These are phyloP conservation scores for Drosophila bipectinata DNA, from an alignment of 1,140 invertebrate species.

Conservation along the genomic window DNA sequence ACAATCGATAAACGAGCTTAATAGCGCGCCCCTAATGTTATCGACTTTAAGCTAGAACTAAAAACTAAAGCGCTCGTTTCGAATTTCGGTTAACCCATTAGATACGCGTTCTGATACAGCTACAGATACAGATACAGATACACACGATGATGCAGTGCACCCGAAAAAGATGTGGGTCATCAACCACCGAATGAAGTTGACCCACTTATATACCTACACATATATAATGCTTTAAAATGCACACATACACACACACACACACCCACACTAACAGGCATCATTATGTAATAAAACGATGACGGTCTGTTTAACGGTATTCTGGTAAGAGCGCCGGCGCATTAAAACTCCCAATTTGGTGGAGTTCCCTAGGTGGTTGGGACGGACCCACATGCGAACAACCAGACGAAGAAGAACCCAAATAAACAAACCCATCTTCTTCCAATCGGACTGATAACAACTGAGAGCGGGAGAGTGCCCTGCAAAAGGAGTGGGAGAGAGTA, in stretches of 20 bases:
- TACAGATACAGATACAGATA: slow-evolving; percentile 25
- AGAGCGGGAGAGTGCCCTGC: neutral
- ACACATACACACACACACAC: slow-evolving; percentile 18
- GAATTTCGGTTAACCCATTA: slow-evolving; percentile 14
- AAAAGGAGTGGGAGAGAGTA: slow-evolving; percentile 28
- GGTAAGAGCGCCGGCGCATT: slow-evolving; percentile 66
- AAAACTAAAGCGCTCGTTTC: slow-evolving; percentile 26
- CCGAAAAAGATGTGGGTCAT: slow-evolving; percentile 78
- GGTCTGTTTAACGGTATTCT: slow-evolving; percentile 67
- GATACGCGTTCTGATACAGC: slow-evolving; percentile 31
- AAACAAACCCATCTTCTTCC: slow-evolving; percentile 47
- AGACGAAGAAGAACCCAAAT: slow-evolving; percentile 38
- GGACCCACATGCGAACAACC: slow-evolving; percentile 23
- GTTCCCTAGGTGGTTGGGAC: slow-evolving; percentile 38
- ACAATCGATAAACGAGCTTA: slow-evolving; percentile 35
- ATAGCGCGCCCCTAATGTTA: slow-evolving; percentile 18
- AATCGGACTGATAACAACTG: slow-evolving; percentile 43
- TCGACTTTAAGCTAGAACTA: slow-evolving; percentile 33
- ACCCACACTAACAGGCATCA: slow-evolving; percentile 16
- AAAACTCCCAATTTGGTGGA: slow-evolving; percentile 73
- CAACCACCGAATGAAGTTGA: slow-evolving; percentile 80
- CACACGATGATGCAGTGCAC: slow-evolving; percentile 29
- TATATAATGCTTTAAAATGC: slow-evolving; percentile 69
- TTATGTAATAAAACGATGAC: slow-evolving; percentile 71
- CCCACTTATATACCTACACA: slow-evolving; percentile 43